These are phyloP conservation scores for Lasioglossum baleicum DNA, from an alignment of 1,140 invertebrate genomes.

Conservation along the genomic window DNA sequence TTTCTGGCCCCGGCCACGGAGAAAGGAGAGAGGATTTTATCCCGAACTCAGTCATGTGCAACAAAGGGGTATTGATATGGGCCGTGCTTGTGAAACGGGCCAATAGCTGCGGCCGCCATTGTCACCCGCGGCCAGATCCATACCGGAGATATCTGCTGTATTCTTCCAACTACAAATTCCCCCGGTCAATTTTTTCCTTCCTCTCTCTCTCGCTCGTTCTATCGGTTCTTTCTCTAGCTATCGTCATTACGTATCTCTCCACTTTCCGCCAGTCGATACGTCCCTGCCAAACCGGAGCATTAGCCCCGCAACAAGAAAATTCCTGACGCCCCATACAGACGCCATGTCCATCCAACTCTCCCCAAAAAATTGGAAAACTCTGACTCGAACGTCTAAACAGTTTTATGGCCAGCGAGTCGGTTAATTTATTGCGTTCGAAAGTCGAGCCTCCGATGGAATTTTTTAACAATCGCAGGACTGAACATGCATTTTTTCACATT, in stretches of 20 bases:
- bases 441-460: too few relatives aligned
- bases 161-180: conserved; percentile 51
- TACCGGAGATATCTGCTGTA: conserved; percentile 45
- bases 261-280: conserved; percentile 25
- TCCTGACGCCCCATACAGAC: too few relatives aligned
- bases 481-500: too few relatives aligned
- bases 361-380: too few relatives aligned
- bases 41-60: conserved; percentile 48
- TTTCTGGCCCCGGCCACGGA: conserved; percentile 11
- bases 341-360: too few relatives aligned
- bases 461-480: too few relatives aligned
- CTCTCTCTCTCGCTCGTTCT: too few relatives aligned
- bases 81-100: conserved; percentile 46
- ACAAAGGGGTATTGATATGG: conserved; percentile 50
- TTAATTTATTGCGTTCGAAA: too few relatives aligned
- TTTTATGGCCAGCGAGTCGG: too few relatives aligned
- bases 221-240: neutral
- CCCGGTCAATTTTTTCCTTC: conserved; percentile 31
- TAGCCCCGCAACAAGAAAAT: neutral
- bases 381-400: too few relatives aligned
- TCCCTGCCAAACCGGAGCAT: conserved; percentile 8
- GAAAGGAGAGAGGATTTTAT: conserved; percentile 33
- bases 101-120: conserved; percentile 48
- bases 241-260: conserved; percentile 17
- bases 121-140: conserved; percentile 48